Percentiles rank a stretch among this genome's conserved stretches.
Evolutionary conservation across 1,140 invertebrate genomes (phyloP).

Genomic region (Achroia grisella): DNA sequence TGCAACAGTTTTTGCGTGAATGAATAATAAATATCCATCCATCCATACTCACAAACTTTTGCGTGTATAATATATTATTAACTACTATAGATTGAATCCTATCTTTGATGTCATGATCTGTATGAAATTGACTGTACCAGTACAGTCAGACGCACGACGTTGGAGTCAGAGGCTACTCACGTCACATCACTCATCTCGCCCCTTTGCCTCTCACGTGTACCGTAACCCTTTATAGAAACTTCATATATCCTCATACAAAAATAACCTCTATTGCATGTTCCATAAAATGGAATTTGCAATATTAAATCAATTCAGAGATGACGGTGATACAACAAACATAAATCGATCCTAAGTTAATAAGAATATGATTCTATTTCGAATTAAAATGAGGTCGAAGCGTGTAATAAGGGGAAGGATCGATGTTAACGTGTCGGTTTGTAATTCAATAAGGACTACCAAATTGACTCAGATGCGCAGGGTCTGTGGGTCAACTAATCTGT

Average conservation of each 20-base stretch:
- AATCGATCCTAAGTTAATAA: slow-evolving; percentile 12
- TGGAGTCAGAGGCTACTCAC: slow-evolving; percentile 50
- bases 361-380: slow-evolving; percentile 20
- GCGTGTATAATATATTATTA: no score
- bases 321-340: not conserved
- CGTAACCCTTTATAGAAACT: slow-evolving; percentile 22
- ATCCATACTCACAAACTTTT: no score
- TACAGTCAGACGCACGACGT: slow-evolving; percentile 35
- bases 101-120: no score
- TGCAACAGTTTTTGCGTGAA: no score
- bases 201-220: slow-evolving; percentile 42
- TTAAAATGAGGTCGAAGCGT: slow-evolving; percentile 5
- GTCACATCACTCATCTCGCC: slow-evolving; percentile 55
- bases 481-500: slow-evolving; percentile 52
- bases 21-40: no score
- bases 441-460: slow-evolving; percentile 65
- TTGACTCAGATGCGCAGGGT: slow-evolving; percentile 61
- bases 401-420: slow-evolving; percentile 27
- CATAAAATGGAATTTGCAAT: slow-evolving; percentile 12
- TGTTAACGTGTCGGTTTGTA: slow-evolving; percentile 57
- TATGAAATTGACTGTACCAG: no score
- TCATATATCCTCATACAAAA: not conserved
- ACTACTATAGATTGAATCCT: no score
- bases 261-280: slow-evolving; percentile 3
- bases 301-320: not conserved